Evolutionary conservation across 2,113 vertebrate genomes (phyloP).

Genomic region (Acrocephalus kingi): DNA sequence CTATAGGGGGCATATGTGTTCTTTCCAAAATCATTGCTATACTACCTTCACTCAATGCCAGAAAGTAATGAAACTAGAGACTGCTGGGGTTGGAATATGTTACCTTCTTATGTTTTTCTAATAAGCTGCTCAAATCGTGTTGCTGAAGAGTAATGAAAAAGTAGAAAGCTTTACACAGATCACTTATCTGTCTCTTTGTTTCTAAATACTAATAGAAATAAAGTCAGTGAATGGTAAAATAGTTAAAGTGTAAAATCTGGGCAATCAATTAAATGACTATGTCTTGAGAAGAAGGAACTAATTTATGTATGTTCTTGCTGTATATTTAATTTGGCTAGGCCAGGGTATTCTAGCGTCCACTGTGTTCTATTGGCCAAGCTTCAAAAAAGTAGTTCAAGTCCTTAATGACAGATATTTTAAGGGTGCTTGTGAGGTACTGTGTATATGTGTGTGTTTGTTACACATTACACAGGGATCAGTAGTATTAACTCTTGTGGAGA

Average conservation of each 20-base stretch:
- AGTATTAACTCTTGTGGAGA: neutral
- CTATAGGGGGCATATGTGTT: constrained; percentile 27
- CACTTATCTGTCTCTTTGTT: constrained; percentile 60
- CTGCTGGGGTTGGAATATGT: constrained; percentile 15
- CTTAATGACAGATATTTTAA: neutral
- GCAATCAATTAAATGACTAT: constrained; percentile 20
- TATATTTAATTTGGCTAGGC: constrained; percentile 53
- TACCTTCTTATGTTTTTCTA: constrained; percentile 65
- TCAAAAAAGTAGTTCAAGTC: neutral
- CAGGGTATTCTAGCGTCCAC: neutral
- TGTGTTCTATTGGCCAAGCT: neutral
- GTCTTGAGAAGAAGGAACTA: neutral
- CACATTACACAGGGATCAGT: neutral
- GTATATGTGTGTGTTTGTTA: neutral
- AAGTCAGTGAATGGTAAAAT: constrained; percentile 55
- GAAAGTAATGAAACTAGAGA: constrained; percentile 55
- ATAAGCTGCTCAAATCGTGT: constrained; percentile 38
- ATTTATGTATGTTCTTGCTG: constrained; percentile 51
- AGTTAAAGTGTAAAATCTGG: constrained; percentile 60
- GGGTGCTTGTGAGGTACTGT: neutral
- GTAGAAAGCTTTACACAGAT: constrained; percentile 55
- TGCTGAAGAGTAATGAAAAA: constrained; percentile 53
- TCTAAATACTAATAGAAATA: constrained; percentile 30
- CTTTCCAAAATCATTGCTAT: neutral
- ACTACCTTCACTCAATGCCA: neutral